Evolutionary conservation across 2,888 invertebrate species (phyloP).

Genomic region (Xylocampa areola): DNA sequence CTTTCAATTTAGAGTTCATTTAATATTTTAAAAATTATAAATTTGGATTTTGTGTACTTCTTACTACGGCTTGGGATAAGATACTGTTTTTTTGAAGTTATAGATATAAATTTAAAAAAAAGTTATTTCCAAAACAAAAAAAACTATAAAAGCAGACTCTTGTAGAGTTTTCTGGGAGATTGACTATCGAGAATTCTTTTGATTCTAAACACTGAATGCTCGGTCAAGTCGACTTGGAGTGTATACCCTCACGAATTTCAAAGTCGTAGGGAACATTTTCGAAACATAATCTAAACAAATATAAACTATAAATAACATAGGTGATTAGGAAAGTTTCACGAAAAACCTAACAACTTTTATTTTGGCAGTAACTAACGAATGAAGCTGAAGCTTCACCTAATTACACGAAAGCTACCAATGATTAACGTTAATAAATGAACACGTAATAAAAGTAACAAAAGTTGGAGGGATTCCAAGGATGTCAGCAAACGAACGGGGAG

Average conservation of each 20-base stretch:
- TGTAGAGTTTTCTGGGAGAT: constrained; percentile 5
- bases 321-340: constrained; percentile 4
- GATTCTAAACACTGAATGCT: constrained; percentile 3
- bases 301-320: too few species aligned
- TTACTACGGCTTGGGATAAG: too few species aligned
- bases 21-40: too few species aligned
- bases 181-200: constrained; percentile 8
- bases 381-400: not conserved
- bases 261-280: not conserved
- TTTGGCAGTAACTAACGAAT: not conserved
- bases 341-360: not conserved
- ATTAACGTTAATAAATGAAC: not conserved
- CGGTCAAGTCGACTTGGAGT: not conserved
- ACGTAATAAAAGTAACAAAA: not conserved
- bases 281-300: not conserved
- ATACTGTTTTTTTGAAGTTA: too few species aligned
- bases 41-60: too few species aligned
- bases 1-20: too few species aligned
- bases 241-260: not conserved
- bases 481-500: not conserved
- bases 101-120: too few species aligned
- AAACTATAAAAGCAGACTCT: constrained; percentile 2
- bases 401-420: not conserved
- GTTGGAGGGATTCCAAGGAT: not conserved
- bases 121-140: constrained; percentile 6